Evolutionary conservation across 2,888 invertebrate genomes (phyloP), one percentile per base, ranked within the genome.

Genomic region (Callyntrura sp.): DNA sequence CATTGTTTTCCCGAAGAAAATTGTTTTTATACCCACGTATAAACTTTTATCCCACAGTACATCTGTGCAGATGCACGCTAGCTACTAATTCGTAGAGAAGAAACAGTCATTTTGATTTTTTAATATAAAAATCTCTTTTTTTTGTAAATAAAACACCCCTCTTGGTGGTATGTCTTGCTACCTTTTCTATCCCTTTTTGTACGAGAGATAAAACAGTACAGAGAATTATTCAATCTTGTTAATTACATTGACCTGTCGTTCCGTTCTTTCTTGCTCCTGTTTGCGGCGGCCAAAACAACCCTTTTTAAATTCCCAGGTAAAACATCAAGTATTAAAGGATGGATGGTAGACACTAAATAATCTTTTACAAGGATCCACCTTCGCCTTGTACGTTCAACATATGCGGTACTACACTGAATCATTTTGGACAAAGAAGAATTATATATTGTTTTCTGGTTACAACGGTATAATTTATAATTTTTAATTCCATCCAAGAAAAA

Each of bases 161-260:
- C 88, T 28, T 79, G 85, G 79, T 89, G 89, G 85, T 65, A 17
- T 65, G n/a, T 85, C 85, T 48, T 85, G 85, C 78, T 78, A 85
- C 73, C 84, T 60, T 20, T 82, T 87, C 20, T 73, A 20, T 48
- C 43, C 14, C 65, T 1, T 17, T n/a, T 11, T 9, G 20, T 73
- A 73, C 45, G 45, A 2, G 70, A 73, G 20, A 73, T 35, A 35
- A 2, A 73, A 73, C 78, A 48, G 85, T 28, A 82, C 28, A 78
- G 28, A 25, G 45, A 25, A 78, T 45, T 82, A 82, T 65, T 65
- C 43, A 79, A 78, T 43, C 68, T 84, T 45, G 62, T 88, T 88
- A 88, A 88, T 88, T 88, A 88, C 83, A 76, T 55, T 88, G 88
- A 81, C 88, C 81, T 88, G 88, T 82, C 57, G 48, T 78, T 65